Evolutionary conservation across 2,888 invertebrate genomes (phyloP).

Genomic region (Orchesellides sinensis): DNA sequence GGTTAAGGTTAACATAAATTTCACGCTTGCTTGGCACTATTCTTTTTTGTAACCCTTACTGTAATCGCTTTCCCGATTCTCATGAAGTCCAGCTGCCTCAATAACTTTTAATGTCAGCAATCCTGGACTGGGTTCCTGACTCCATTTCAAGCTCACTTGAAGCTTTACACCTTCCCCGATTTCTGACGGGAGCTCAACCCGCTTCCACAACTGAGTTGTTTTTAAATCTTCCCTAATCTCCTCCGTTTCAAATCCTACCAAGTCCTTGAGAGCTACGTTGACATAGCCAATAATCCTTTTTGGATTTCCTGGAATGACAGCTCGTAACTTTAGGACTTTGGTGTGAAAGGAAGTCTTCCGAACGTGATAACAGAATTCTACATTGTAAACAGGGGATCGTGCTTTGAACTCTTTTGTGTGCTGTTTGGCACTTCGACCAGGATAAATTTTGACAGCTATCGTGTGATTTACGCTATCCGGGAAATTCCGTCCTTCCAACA

Average conservation of each 20-base stretch:
- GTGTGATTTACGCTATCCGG: slow-evolving; percentile 64
- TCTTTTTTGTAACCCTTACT: too few species aligned
- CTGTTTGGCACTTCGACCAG: slow-evolving; percentile 71
- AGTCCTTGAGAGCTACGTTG: slow-evolving; percentile 72
- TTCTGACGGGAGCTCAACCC: slow-evolving; percentile 69
- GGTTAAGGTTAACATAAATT: slow-evolving; percentile 4
- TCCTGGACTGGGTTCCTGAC: slow-evolving; percentile 70
- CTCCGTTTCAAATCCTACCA: slow-evolving; percentile 64
- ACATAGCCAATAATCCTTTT: slow-evolving; percentile 71
- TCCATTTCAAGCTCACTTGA: slow-evolving; percentile 71
- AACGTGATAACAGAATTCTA: slow-evolving; percentile 73
- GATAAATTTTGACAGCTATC: slow-evolving; percentile 72
- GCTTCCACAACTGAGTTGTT: slow-evolving; percentile 70
- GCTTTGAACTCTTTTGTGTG: slow-evolving; percentile 68
- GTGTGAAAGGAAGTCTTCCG: slow-evolving; percentile 69
- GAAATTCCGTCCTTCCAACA: slow-evolving; percentile 72
- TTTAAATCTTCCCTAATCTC: slow-evolving; percentile 68
- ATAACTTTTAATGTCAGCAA: slow-evolving; percentile 71
- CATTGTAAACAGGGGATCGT: slow-evolving; percentile 71
- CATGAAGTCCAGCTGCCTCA: slow-evolving; percentile 74
- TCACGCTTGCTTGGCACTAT: too few species aligned
- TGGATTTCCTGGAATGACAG: slow-evolving; percentile 62
- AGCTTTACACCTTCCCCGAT: slow-evolving; percentile 71
- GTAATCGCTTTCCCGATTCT: slow-evolving; percentile 69
- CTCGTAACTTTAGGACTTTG: slow-evolving; percentile 72